These are phyloP conservation scores for Lycia hirtaria DNA, from an alignment of 2,888 invertebrate genomes.

Conservation along the genomic window DNA sequence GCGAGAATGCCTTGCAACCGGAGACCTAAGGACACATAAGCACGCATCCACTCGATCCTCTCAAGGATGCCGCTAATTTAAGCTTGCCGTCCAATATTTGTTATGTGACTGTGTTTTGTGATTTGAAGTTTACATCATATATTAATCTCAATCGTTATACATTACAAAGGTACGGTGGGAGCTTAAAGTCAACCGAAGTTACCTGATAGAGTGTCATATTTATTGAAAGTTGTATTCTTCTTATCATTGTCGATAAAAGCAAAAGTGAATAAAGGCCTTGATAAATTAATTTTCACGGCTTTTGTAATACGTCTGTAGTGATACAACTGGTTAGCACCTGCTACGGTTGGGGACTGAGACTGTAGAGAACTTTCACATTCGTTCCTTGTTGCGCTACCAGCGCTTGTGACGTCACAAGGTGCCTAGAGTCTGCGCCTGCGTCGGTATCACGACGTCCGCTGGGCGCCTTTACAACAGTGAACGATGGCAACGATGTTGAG, in stretches of 20 bases:
- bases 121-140: conserved; percentile 34
- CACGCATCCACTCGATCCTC: conserved; percentile 59
- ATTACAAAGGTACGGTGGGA: background rate
- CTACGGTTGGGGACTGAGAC: conserved; percentile 64
- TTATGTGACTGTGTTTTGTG: conserved; percentile 57
- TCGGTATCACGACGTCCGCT: conserved; percentile 20
- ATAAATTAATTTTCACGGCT: conserved; percentile 32
- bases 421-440: conserved; percentile 43
- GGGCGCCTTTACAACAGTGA: background rate
- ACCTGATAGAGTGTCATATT: conserved; percentile 1
- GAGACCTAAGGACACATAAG: conserved; percentile 71
- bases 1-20: conserved; percentile 70
- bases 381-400: conserved; percentile 72
- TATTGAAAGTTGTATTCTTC: conserved; percentile 17
- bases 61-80: conserved; percentile 70
- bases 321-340: conserved; percentile 73
- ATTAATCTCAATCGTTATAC: background rate
- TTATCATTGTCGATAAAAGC: conserved; percentile 43
- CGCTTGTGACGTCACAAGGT: conserved; percentile 69
- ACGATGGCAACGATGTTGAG: background rate
- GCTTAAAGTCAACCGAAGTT: background rate
- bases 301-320: conserved; percentile 38
- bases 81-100: conserved; percentile 60
- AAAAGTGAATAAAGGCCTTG: conserved; percentile 41
- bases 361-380: conserved; percentile 82